phyloP scores from a whole-genome alignment of 2,888 invertebrate species.

The Caenorhabditis sp. region DNA sequence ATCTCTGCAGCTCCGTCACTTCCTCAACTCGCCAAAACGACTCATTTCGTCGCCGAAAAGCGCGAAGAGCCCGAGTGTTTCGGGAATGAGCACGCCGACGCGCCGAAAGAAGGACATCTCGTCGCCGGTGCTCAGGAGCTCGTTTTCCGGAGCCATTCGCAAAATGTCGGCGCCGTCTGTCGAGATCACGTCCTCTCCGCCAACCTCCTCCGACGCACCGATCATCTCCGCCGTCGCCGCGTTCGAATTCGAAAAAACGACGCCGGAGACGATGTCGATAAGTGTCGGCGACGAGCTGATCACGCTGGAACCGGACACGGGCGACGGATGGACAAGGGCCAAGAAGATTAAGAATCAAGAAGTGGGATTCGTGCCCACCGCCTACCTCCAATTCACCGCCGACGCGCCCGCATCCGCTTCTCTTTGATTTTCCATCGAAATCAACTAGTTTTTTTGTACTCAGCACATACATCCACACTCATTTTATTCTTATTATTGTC shows the following conservation, averaged over 20 bases:
- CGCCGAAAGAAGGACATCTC: conserved; percentile 37
- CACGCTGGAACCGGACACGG: conserved; percentile 86
- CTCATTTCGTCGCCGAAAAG: conserved; percentile 21
- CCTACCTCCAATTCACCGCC: conserved; percentile 25
- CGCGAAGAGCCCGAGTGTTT: conserved; percentile 4
- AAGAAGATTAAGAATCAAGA: conserved; percentile 29
- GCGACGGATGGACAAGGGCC: conserved; percentile 65
- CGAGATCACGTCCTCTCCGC: not conserved
- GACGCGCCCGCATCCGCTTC: not conserved
- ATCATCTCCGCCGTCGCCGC: conserved; percentile 83
- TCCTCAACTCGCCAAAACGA: conserved; percentile 26
- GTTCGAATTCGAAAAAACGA: conserved; percentile 91
- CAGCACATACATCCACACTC: too few relatives aligned
- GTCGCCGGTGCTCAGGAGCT: conserved; percentile 27
- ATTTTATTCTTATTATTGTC: too few relatives aligned
- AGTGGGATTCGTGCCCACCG: conserved; percentile 38
- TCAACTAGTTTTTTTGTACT: too few relatives aligned
- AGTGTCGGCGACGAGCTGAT: conserved; percentile 92
- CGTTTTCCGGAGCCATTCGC: conserved; percentile 25
- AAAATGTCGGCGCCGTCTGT: not conserved
- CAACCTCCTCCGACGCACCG: conserved; percentile 79
- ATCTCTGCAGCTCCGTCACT: conserved; percentile 31
- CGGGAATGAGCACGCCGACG: not conserved
- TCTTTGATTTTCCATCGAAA: too few relatives aligned
- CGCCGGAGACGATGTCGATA: conserved; percentile 97